phyloP scores from a whole-genome alignment of 92 coral and sea anemone species.

The Epizoanthus rinbou region DNA sequence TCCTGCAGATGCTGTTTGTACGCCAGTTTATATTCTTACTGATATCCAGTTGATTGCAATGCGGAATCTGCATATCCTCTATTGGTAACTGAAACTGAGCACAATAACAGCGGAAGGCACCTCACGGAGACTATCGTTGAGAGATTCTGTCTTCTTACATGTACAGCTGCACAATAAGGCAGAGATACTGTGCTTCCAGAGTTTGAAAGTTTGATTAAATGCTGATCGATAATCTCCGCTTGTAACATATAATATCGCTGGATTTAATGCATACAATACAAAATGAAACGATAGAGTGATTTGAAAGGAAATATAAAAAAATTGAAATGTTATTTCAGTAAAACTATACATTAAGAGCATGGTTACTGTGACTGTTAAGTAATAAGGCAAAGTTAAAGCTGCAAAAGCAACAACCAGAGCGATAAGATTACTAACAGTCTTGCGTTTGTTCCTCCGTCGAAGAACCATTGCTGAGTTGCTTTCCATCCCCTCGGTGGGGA shows the following conservation, averaged over 20 bases:
- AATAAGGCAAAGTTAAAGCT: not conserved
- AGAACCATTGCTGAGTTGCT: not conserved
- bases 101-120: not conserved
- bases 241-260: not conserved
- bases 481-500: not conserved
- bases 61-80: not conserved
- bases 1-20: too few relatives aligned
- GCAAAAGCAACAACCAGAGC: not conserved
- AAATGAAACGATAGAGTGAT: not conserved
- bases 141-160: not conserved
- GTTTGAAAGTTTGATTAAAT: not conserved
- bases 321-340: not conserved
- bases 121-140: not conserved
- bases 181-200: not conserved
- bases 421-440: not conserved
- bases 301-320: not conserved
- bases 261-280: not conserved
- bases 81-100: not conserved
- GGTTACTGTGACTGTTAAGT: not conserved
- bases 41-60: too few relatives aligned
- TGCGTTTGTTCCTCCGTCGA: constrained; percentile 1
- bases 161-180: not conserved
- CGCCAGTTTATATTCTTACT: too few relatives aligned
- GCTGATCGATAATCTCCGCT: constrained; percentile 16
- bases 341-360: not conserved